A percentile compares a stretch with the other conserved stretches of the same genome.
phyloP scores from a whole-genome alignment of 2,797 vertebrate genomes.

The Danio kyathit region DNA sequence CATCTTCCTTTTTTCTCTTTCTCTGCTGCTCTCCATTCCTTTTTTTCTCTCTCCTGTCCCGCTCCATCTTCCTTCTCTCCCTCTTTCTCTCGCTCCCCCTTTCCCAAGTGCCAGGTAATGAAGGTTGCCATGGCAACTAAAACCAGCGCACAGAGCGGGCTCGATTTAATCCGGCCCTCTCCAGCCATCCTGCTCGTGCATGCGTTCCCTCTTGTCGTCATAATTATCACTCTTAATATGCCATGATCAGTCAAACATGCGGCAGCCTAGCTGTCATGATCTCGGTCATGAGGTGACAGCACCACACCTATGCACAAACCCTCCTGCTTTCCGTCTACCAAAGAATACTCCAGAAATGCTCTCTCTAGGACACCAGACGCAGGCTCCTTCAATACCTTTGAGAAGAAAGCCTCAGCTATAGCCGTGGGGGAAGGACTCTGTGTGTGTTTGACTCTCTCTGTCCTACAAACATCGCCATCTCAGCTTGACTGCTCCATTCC shows the following conservation, averaged over 20 bases:
- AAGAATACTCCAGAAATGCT: constrained; percentile 52
- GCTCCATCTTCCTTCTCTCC: constrained; percentile 58
- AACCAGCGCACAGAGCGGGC: constrained; percentile 82
- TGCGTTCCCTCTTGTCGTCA: constrained; percentile 50
- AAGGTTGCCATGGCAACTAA: constrained; percentile 87
- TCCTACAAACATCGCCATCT: constrained; percentile 57
- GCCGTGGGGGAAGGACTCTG: constrained; percentile 35
- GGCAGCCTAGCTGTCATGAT: constrained; percentile 24
- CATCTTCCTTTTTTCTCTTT: constrained; percentile 48
- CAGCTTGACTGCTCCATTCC: constrained; percentile 50
- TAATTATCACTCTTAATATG: constrained; percentile 61
- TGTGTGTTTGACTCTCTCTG: constrained; percentile 46
- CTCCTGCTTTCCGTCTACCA: constrained; percentile 19
- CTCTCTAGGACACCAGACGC: constrained; percentile 51
- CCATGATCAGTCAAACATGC: constrained; percentile 48
- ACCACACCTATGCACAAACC: constrained; percentile 1
- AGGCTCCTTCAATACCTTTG: constrained; percentile 44
- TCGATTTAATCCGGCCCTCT: constrained; percentile 83
- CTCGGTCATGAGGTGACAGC: constrained; percentile 30
- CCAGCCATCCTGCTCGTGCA: constrained; percentile 59
- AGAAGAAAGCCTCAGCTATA: constrained; percentile 51
- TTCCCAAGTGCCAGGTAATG: constrained; percentile 87
- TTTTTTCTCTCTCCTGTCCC: constrained; percentile 70
- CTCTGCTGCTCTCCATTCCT: constrained; percentile 59
- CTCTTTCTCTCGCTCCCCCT: constrained; percentile 78